Conservation (phyloP, 2,888 invertebrate species). For the Pseudococcus longispinus region DNA sequence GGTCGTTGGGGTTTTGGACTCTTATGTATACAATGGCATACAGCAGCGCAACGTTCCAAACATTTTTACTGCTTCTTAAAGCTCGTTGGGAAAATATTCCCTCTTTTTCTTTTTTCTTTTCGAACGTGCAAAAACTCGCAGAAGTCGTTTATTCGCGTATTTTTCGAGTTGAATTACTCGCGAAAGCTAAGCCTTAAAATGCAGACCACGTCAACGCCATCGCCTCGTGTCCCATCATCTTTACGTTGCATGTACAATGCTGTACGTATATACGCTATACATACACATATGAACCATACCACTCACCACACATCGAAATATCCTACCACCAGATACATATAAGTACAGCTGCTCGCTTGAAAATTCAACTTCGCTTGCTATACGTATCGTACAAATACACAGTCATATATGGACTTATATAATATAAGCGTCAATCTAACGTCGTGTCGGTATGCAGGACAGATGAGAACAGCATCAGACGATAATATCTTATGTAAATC, state of each 20-base stretch:
- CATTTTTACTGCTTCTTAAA: background rate
- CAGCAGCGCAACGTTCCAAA: background rate
- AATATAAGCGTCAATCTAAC: background rate
- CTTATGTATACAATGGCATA: no score
- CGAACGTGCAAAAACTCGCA: background rate
- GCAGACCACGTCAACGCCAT: background rate
- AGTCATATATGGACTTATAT: background rate
- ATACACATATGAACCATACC: no score
- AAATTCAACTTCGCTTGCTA: background rate
- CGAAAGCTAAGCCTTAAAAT: constrained; percentile 4
- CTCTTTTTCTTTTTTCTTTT: background rate
- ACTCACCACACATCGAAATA: background rate
- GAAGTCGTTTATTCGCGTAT: background rate
- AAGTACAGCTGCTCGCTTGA: background rate
- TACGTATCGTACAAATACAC: background rate
- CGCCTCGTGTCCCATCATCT: background rate
- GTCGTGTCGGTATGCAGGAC: background rate
- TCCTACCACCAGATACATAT: background rate
- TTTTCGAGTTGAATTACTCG: constrained; percentile 4
- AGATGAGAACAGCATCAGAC: background rate
- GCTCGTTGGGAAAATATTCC: background rate
- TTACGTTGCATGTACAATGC: background rate
- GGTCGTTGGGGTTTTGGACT: no score
- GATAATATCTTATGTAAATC: background rate
- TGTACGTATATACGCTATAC: background rate